phyloP scores from a whole-genome alignment of 2,797 vertebrate genomes.

The Pipistrellus nathusii region DNA sequence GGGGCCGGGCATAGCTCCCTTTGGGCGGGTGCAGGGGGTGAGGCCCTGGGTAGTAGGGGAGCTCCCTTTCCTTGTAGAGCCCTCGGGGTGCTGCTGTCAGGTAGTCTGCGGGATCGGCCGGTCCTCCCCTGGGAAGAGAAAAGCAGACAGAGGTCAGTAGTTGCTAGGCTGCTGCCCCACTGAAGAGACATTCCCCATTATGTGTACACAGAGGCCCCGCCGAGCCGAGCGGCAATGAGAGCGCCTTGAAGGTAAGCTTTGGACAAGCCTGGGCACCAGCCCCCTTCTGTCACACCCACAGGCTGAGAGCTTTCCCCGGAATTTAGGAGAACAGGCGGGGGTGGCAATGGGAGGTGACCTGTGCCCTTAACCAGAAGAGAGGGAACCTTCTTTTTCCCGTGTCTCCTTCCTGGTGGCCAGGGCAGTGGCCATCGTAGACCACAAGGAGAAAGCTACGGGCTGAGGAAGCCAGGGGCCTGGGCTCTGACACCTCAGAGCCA shows the following conservation, averaged over 20 bases:
- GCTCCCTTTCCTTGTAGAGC: conserved; percentile 89
- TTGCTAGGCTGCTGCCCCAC: fast-evolving
- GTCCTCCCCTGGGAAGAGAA: conserved; percentile 91
- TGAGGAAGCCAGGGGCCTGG: neutral
- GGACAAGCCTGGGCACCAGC: conserved; percentile 75
- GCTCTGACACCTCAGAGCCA: fast-evolving
- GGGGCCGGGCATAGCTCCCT: conserved; percentile 87
- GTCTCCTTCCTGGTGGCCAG: neutral
- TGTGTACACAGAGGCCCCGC: conserved; percentile 79
- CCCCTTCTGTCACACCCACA: conserved; percentile 59
- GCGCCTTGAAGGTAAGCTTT: conserved; percentile 79
- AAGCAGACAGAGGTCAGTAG: conserved; percentile 64
- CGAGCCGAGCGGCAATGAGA: conserved; percentile 82
- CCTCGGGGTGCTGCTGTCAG: conserved; percentile 90
- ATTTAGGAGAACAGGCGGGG: conserved; percentile 63
- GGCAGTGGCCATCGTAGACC: neutral
- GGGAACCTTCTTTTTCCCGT: neutral
- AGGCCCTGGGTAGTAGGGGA: conserved; percentile 88
- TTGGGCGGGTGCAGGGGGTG: conserved; percentile 88
- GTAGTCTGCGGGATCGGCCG: conserved; percentile 91
- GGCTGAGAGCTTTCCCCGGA: conserved; percentile 71
- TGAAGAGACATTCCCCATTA: neutral
- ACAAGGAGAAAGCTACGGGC: neutral
- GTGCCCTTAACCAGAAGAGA: neutral
- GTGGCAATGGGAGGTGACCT: neutral